Conservation (phyloP, 2,797 vertebrate genomes). For the Neosilurus hyrtlii region DNA sequence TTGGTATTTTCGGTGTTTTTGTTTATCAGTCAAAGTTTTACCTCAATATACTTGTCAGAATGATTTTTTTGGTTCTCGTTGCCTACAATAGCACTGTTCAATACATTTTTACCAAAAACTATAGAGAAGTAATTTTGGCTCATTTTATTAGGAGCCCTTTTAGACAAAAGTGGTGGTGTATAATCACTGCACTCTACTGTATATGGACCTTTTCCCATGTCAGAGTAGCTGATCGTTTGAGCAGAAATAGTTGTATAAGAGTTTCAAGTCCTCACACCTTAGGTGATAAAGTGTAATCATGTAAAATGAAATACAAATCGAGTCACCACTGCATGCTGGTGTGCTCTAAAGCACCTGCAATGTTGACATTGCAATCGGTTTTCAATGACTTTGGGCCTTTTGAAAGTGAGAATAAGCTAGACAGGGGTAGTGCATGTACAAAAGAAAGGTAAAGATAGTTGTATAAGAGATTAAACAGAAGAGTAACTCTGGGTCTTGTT, state of each 20-base stretch:
- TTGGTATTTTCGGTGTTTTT: no score
- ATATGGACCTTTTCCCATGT: not conserved
- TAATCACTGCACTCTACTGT: no score
- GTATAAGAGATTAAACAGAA: not conserved
- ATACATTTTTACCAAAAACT: no score
- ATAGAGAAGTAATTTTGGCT: no score
- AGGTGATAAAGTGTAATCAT: not conserved
- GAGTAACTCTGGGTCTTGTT: not conserved
- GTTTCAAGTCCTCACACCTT: not conserved
- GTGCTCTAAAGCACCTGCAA: not conserved
- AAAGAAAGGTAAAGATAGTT: conserved; percentile 2
- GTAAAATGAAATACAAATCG: not conserved
- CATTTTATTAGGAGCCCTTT: no score
- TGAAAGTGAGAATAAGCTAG: not conserved
- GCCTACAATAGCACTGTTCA: no score
- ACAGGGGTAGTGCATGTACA: not conserved
- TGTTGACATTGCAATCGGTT: not conserved
- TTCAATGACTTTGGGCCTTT: not conserved
- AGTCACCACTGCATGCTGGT: not conserved
- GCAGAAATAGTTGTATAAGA: not conserved
- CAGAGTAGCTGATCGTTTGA: not conserved
- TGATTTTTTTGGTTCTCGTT: no score
- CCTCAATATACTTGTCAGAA: no score
- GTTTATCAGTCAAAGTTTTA: no score
- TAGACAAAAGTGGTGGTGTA: no score